phyloP scores from a whole-genome alignment of 2,113 vertebrate genomes.

The Eleginops maclovinus region DNA sequence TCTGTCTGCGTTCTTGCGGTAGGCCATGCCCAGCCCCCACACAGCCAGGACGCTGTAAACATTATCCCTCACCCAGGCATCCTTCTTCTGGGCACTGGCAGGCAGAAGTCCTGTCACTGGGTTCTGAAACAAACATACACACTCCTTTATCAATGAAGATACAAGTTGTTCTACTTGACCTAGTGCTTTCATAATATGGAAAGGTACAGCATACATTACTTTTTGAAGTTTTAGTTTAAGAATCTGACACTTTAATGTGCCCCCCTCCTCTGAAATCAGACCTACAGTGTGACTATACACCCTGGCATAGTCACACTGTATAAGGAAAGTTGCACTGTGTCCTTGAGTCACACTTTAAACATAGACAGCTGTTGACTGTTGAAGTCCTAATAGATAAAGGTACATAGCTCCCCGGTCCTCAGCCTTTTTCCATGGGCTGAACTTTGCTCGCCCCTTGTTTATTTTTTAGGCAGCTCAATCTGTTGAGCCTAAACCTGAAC shows the following conservation, averaged over 20 bases:
- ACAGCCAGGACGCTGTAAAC: conserved; percentile 96
- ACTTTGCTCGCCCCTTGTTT: conserved; percentile 78
- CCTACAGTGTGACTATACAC: not conserved
- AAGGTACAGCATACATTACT: not conserved
- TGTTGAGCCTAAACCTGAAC: conserved; percentile 25
- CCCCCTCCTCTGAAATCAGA: not conserved
- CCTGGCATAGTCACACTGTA: not conserved
- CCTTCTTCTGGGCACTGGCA: conserved; percentile 90
- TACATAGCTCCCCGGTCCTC: conserved; percentile 47
- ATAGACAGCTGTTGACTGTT: conserved; percentile 22
- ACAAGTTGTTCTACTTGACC: not conserved
- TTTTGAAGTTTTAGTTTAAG: not conserved
- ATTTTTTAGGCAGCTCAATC: conserved; percentile 51
- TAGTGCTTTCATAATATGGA: not conserved
- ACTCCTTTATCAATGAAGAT: not conserved
- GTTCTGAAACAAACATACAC: conserved; percentile 83
- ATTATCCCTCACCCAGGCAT: conserved; percentile 98
- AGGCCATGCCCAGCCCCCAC: conserved; percentile 98
- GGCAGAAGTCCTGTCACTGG: conserved; percentile 94
- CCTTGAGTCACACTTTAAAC: conserved; percentile 20
- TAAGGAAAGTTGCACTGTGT: not conserved
- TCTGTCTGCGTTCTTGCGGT: conserved; percentile 96
- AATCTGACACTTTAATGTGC: not conserved
- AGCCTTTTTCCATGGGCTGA: conserved; percentile 63
- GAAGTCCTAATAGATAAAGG: conserved; percentile 65